These are phyloP conservation scores for Acrocephalus kingi DNA, from an alignment of 2,113 vertebrate species.

Conservation along the genomic window DNA sequence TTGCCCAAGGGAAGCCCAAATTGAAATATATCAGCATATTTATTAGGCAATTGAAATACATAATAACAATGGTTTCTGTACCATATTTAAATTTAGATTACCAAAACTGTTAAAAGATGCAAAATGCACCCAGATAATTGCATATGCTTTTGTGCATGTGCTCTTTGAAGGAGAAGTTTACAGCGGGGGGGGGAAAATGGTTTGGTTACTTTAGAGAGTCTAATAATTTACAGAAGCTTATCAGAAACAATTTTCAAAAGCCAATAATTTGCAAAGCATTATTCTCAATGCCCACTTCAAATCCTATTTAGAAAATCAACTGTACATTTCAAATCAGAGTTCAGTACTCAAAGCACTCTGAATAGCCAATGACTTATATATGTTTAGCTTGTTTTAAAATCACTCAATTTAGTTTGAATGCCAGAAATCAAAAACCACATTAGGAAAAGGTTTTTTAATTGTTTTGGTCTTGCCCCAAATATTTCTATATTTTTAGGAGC, in stretches of 20 bases:
- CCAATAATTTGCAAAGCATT: not conserved
- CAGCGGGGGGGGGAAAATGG: not conserved
- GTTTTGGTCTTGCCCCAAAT: accelerated
- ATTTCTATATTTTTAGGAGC: not conserved
- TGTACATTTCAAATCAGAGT: not conserved
- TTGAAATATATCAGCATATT: not conserved
- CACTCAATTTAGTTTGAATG: not conserved
- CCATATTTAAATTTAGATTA: not conserved
- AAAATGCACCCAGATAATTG: not conserved
- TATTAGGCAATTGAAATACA: not conserved
- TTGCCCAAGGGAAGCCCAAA: not conserved
- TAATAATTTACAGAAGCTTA: not conserved
- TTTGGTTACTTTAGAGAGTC: not conserved
- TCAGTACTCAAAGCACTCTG: not conserved
- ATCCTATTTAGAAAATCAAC: not conserved
- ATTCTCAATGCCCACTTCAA: not conserved
- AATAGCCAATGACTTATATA: not conserved
- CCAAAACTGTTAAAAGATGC: not conserved
- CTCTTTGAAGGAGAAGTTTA: not conserved
- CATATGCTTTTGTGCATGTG: not conserved
- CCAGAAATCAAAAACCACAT: not conserved
- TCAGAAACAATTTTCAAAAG: not conserved
- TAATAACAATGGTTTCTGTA: not conserved
- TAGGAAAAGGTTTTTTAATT: not conserved
- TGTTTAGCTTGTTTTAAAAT: not conserved